Evolutionary conservation across 2,888 invertebrate species (phyloP).

Genomic region (Nowickia ferox): DNA sequence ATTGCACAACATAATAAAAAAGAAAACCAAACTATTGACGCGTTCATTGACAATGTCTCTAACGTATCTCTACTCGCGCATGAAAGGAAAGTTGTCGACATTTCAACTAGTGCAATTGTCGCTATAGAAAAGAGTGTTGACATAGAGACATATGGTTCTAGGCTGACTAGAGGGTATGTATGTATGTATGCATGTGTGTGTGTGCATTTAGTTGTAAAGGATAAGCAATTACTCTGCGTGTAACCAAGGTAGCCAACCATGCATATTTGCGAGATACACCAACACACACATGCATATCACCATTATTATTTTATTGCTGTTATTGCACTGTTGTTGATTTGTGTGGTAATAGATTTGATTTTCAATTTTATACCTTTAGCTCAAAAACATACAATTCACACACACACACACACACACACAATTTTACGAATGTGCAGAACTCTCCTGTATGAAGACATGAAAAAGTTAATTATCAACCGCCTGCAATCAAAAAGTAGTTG

Average conservation of each 20-base stretch:
- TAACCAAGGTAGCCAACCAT: conserved; percentile 61
- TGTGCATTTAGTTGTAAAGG: conserved; percentile 39
- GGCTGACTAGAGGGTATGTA: too few species aligned
- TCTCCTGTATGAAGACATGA: background rate
- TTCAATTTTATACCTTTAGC: conserved; percentile 64
- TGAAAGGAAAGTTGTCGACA: too few species aligned
- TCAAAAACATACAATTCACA: background rate
- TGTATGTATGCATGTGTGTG: conserved; percentile 6
- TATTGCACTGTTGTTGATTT: conserved; percentile 36
- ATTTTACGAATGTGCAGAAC: background rate
- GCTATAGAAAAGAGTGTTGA: too few species aligned
- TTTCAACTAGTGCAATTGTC: too few species aligned
- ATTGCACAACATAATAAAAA: too few species aligned
- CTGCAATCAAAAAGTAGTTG: background rate
- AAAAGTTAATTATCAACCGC: conserved; percentile 15
- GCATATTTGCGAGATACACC: too few species aligned
- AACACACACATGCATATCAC: background rate
- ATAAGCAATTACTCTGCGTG: conserved; percentile 66
- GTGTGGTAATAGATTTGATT: conserved; percentile 67
- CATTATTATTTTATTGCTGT: conserved; percentile 17
- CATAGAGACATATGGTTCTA: too few species aligned
- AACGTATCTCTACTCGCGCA: too few species aligned
- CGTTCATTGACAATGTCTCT: too few species aligned
- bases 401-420: background rate
- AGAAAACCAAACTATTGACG: too few species aligned